A percentile compares a stretch with the other conserved stretches of the same genome.
Conservation (phyloP, 2,888 invertebrate species). For the Agrotis puta region DNA sequence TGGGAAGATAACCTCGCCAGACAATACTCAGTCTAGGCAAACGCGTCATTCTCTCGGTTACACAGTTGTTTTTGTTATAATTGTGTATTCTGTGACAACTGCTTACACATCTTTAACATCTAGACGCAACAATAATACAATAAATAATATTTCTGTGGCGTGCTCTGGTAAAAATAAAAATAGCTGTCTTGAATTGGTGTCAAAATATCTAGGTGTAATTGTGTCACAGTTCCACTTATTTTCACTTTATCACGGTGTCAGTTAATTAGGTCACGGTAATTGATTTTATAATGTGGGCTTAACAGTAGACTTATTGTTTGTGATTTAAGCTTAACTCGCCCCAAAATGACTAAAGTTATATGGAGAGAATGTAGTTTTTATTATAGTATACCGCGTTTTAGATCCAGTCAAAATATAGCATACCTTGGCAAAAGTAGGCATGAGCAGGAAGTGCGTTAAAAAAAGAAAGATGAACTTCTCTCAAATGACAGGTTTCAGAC, state of each 20-base stretch:
- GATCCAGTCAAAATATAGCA: no score
- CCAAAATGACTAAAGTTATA: no score
- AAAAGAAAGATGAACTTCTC: no score
- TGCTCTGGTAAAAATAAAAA: slow-evolving; percentile 16
- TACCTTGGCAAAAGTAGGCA: no score
- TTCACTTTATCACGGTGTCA: background rate
- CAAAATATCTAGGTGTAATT: background rate
- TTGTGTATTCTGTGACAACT: background rate
- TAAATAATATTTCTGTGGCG: background rate
- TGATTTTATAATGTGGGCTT: background rate
- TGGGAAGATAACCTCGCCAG: background rate
- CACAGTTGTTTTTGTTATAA: background rate
- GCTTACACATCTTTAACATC: background rate
- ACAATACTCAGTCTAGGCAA: background rate
- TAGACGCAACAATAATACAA: slow-evolving; percentile 20
- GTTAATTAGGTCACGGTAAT: background rate
- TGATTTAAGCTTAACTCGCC: background rate
- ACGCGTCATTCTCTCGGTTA: background rate
- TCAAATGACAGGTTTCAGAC: no score
- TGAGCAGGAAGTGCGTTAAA: no score
- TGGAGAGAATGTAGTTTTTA: no score
- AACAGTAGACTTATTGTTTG: background rate
- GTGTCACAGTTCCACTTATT: slow-evolving; percentile 9
- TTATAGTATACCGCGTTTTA: no score
- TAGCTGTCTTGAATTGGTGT: slow-evolving; percentile 5